These are phyloP conservation scores for Romanogobio albipinnatus DNA, from an alignment of 2,113 vertebrate species.

Conservation along the genomic window DNA sequence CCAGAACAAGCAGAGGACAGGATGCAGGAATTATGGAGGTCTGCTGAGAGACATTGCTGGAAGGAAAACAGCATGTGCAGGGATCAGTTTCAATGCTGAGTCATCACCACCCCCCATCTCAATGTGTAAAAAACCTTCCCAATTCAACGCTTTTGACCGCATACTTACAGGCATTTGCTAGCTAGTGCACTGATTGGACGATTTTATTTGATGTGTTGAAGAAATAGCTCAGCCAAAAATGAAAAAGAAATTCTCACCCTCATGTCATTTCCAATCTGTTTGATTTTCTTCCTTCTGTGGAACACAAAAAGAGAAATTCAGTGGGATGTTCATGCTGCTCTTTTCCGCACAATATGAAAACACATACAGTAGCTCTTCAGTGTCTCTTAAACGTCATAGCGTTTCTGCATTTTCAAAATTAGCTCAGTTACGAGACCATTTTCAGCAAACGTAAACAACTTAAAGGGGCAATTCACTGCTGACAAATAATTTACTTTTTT, in stretches of 20 bases:
- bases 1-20: conserved; percentile 28
- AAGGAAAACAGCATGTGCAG: conserved; percentile 21
- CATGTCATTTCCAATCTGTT: neutral
- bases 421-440: neutral
- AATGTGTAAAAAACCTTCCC: neutral
- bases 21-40: conserved; percentile 21
- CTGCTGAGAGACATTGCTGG: conserved; percentile 24
- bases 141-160: neutral
- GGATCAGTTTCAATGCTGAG: conserved; percentile 32
- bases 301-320: neutral
- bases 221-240: neutral
- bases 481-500: too few relatives aligned
- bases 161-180: neutral
- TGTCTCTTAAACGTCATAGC: too few relatives aligned
- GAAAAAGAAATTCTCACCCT: neutral
- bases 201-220: neutral
- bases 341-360: neutral
- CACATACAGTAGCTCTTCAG: neutral
- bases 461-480: too few relatives aligned
- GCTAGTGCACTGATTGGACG: neutral
- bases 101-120: conserved; percentile 18
- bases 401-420: neutral
- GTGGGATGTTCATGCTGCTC: neutral
- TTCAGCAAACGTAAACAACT: neutral
- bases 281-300: neutral